Conservation (phyloP, 2,888 invertebrate genomes). For the Drosophila koepferae region DNA sequence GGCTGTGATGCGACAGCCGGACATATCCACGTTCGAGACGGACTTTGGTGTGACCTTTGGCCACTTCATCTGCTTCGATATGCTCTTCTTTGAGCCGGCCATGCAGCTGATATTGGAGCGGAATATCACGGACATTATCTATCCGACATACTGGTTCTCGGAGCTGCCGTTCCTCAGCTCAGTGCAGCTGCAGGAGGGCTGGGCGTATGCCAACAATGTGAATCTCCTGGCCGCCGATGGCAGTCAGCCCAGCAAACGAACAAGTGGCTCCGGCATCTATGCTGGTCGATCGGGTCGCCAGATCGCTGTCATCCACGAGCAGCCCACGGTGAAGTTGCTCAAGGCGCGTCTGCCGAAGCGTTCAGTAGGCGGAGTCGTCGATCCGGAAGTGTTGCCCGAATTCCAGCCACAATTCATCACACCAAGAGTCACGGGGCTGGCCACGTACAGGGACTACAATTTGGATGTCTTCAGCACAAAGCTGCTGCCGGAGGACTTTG, state of each 20-base stretch:
- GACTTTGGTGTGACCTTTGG: slow-evolving; percentile 93
- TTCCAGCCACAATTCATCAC: slow-evolving; percentile 62
- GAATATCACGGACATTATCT: slow-evolving; percentile 84
- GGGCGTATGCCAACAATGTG: slow-evolving; percentile 87
- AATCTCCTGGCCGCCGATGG: slow-evolving; percentile 88
- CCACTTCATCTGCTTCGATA: slow-evolving; percentile 93
- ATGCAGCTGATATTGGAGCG: slow-evolving; percentile 83
- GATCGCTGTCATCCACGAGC: slow-evolving; percentile 67
- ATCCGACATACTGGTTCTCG: slow-evolving; percentile 92
- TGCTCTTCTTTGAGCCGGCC: slow-evolving; percentile 90
- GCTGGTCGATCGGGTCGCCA: slow-evolving; percentile 82
- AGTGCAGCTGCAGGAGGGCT: slow-evolving; percentile 87
- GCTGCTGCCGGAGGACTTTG: slow-evolving; percentile 53
- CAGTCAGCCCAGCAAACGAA: slow-evolving; percentile 86
- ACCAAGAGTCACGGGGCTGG: slow-evolving; percentile 58
- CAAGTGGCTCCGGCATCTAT: slow-evolving; percentile 88
- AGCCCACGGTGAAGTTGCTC: slow-evolving; percentile 58
- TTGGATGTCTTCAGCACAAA: slow-evolving; percentile 72
- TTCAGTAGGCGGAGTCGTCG: background rate
- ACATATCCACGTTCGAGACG: slow-evolving; percentile 88
- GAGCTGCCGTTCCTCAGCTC: slow-evolving; percentile 89
- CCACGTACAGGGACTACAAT: slow-evolving; percentile 76
- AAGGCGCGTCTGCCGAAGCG: slow-evolving; percentile 78
- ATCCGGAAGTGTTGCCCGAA: slow-evolving; percentile 20
- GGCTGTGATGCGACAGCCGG: slow-evolving; percentile 85